phyloP scores from a whole-genome alignment of 64 coral and sea anemone species.

The Montipora efflorescens region DNA sequence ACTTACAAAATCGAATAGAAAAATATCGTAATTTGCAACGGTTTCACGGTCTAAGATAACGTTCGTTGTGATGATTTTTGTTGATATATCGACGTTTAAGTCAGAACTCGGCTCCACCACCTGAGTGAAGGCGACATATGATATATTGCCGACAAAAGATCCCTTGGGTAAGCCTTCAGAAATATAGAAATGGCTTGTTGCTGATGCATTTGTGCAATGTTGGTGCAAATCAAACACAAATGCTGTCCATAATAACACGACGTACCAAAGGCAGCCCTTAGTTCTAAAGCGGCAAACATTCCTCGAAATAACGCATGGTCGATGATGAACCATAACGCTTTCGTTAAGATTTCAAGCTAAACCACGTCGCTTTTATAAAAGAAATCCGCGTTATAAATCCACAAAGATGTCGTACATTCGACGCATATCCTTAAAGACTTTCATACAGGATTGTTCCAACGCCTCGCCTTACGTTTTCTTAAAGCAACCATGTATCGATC shows the following conservation, averaged over 20 bases:
- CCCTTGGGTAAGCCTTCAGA: conserved; percentile 31
- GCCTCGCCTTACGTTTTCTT: neutral
- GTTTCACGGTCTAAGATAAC: conserved; percentile 62
- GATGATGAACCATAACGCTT: neutral
- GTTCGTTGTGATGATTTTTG: conserved; percentile 34
- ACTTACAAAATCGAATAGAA: neutral
- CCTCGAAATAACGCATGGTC: neutral
- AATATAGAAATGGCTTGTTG: neutral
- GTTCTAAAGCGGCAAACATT: conserved; percentile 40
- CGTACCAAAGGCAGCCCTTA: conserved; percentile 4
- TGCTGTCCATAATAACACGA: conserved; percentile 33
- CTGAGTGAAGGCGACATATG: neutral
- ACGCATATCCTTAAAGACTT: neutral
- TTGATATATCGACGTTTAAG: neutral
- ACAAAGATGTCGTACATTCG: neutral
- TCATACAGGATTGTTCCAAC: neutral
- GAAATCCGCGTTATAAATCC: neutral
- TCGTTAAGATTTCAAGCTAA: neutral
- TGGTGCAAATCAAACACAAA: conserved; percentile 43
- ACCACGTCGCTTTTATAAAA: neutral
- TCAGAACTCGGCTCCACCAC: neutral
- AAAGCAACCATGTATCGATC: conserved; percentile 27
- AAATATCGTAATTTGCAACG: conserved; percentile 21
- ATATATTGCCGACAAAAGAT: conserved; percentile 22
- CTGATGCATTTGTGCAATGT: conserved; percentile 12